These are phyloP conservation scores for Nibea albiflora DNA, from an alignment of 2,113 vertebrate genomes.

Conservation along the genomic window DNA sequence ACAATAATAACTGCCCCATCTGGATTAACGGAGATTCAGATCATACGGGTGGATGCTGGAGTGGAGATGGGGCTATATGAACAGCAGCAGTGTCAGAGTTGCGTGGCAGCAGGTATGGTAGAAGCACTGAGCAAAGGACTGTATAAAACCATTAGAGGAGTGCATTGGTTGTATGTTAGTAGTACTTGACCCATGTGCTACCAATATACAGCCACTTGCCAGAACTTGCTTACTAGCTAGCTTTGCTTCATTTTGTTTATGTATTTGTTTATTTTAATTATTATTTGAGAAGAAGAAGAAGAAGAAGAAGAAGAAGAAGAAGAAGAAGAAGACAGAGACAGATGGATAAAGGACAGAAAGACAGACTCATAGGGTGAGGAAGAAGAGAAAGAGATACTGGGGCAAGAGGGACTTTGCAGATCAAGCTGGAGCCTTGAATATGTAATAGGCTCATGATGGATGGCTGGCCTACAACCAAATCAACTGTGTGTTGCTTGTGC, in stretches of 20 bases:
- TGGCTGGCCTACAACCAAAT: constrained; percentile 57
- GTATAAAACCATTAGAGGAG: not conserved
- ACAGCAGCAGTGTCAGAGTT: not conserved
- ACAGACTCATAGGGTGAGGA: not conserved
- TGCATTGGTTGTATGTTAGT: not conserved
- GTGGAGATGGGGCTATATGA: not conserved
- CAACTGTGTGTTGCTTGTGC: constrained; percentile 57
- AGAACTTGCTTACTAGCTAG: not conserved
- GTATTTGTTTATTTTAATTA: not conserved
- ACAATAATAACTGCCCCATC: not conserved
- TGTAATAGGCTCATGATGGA: constrained; percentile 66
- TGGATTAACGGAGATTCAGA: not conserved
- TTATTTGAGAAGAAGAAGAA: not conserved
- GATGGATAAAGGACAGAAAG: constrained; percentile 28
- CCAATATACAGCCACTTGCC: not conserved
- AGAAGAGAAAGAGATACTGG: constrained; percentile 8
- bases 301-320: no score
- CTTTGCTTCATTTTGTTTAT: not conserved
- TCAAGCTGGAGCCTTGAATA: constrained; percentile 61
- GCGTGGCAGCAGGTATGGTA: not conserved
- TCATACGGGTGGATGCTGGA: not conserved
- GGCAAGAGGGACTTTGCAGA: constrained; percentile 40
- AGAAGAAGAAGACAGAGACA: not conserved
- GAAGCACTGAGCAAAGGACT: not conserved
- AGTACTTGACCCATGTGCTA: not conserved